Evolutionary conservation across 35 echinoderm and acorn worm species (phyloP).

Genomic region (Stichopus chloronotus): DNA sequence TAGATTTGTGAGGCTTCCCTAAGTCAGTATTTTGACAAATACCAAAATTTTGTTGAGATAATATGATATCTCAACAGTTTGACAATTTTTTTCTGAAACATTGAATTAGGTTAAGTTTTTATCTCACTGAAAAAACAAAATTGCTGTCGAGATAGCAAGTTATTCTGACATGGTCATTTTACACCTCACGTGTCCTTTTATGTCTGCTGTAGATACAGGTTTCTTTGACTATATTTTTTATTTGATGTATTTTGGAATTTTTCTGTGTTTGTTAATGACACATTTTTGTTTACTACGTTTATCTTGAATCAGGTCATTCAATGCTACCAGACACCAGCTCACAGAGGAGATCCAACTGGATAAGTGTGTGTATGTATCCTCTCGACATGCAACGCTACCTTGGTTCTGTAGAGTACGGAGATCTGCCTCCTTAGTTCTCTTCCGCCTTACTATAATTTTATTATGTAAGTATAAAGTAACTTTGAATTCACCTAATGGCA

Average conservation of each 20-base stretch:
- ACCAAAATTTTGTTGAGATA: too few species aligned
- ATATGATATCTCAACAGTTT: too few species aligned
- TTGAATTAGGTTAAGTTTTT: neutral
- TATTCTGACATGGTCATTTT: too few species aligned
- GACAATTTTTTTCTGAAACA: neutral
- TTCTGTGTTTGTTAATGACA: neutral
- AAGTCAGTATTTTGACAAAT: too few species aligned
- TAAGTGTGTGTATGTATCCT: neutral
- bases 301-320: neutral
- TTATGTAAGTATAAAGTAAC: conserved; percentile 54
- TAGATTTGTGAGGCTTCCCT: too few species aligned
- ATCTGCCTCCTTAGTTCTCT: conserved; percentile 73
- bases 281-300: neutral
- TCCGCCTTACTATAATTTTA: conserved; percentile 63
- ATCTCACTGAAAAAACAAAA: neutral
- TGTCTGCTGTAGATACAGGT: too few species aligned
- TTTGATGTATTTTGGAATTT: neutral
- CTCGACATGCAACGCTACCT: conserved; percentile 66
- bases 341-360: neutral
- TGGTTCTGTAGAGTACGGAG: conserved; percentile 79
- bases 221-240: too few species aligned
- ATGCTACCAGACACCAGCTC: neutral
- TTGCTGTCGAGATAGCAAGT: too few species aligned
- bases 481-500: neutral
- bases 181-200: too few species aligned